Base-by-base conservation (phyloP, 2,888 invertebrate species). In the Spodoptera picta region DNA sequence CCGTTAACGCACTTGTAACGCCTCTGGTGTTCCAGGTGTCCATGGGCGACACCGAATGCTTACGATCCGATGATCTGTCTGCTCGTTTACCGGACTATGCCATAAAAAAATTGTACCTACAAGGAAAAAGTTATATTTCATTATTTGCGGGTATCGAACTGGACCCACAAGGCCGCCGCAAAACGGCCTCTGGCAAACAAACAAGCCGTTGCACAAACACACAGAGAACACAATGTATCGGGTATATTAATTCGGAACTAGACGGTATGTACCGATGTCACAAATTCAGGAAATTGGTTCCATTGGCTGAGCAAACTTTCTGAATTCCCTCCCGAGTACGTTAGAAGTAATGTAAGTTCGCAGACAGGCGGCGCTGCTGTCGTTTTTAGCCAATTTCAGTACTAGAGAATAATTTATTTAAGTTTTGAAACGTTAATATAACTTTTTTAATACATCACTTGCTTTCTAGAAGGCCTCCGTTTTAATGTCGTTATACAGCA, bases 271-370 rank as follows among this genome's bases (percentile, higher is more conserved):
- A 87, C 86, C 81, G 81, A 83, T 87, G 87, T 87, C 87, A 84
- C 86, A 83, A 82, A 86, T 86, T 84, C 85, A 83, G 87, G 87
- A 88, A 89, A 90, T 90, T 87, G 86, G 84, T 87, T 88, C 85
- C 87, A 87, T 83, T 86, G 87, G 82, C 80, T 84, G 80, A 75
- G 72, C 80, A 86, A 90, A 90, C 82, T 89, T 90, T 83, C 79
- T 77, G 80, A 80, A 83, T 80, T 83, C 85, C 83, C 83, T 74
- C 60, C 69, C 61, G 75, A 82, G 80, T 81, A 81, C 75, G 78
- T 83, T 82, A 81, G 77, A 84, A 83, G 79, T 80, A 83, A 85
- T 83, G 83, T 83, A 88, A 90, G 85, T 90, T 90, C 75, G 72
- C 83, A 87, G 87, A 88, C 87, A 77, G 76, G 75, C 72, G 56